Evolutionary conservation across 2,888 invertebrate genomes (phyloP), one percentile per base, ranked within the genome.

Genomic region (Meghimatium bilineatum): DNA sequence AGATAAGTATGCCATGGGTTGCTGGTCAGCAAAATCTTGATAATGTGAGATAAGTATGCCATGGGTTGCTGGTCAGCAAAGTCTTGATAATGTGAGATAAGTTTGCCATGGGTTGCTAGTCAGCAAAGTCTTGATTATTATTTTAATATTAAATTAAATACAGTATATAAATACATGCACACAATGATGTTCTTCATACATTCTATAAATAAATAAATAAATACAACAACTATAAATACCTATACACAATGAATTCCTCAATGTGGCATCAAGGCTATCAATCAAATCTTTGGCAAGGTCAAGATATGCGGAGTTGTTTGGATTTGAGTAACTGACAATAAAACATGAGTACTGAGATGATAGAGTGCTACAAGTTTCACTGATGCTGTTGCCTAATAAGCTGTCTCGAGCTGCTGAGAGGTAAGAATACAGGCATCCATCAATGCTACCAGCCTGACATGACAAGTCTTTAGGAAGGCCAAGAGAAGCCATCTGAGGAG

Each of bases 381-480:
- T 52, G n/a, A 0, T 56, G 10, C n/a, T 67, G 52, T 36, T 69
- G n/a, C 36, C 34, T 23, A 23, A 26, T 23, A 34, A 69, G 52
- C 1, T 69, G 56, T 69, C 67, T 10, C 36, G 49, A 6, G 20
- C 56, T 23, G 49, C 66, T 67, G 82, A n/a, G 23, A 82, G 49
- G 52, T 44, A 71, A 6, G 77, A 56, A 72, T 83, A 83, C n/a
- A 83, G 44, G 26, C 60, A 63, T 12, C 66, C 66, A 63, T 78
- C 83, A 17, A 78, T 67, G n/a, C 78, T 83, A 23, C 78, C 78
- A 32, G 49, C 38, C 17, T 71, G 71, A 63, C 83, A 83, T 12
- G 78, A 71, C 52, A 83, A 17, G 8, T 78, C 83, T 49, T 36
- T 72, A 26, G 78, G 78, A 1, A 78, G 52, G 29, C 83, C 83